These are phyloP conservation scores for Anarrhichthys ocellatus DNA, from an alignment of 2,113 vertebrate species.

Conservation along the genomic window DNA sequence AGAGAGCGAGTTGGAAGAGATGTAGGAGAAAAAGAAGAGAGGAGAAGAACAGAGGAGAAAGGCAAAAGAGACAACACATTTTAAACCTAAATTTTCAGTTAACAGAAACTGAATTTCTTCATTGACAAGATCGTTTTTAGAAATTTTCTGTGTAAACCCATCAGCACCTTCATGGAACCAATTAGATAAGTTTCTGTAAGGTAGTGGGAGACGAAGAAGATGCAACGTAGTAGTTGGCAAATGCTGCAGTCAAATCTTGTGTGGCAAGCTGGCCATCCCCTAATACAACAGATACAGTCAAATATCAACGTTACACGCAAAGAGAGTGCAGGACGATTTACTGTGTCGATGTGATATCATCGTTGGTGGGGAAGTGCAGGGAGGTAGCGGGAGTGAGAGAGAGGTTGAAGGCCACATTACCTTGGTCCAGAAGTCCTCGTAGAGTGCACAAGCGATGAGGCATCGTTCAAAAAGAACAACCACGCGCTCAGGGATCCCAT, in stretches of 20 bases:
- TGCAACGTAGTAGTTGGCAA: slow-evolving; percentile 99
- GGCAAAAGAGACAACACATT: slow-evolving; percentile 72
- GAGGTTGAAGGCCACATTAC: slow-evolving; percentile 82
- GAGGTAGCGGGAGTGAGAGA: slow-evolving; percentile 65
- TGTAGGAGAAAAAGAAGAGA: slow-evolving; percentile 61
- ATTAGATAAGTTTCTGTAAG: slow-evolving; percentile 99
- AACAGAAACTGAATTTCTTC: slow-evolving; percentile 86
- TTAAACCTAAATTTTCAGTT: slow-evolving; percentile 80
- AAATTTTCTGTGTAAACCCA: slow-evolving; percentile 99
- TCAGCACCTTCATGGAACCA: slow-evolving; percentile 99
- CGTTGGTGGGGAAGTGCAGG: slow-evolving; percentile 85
- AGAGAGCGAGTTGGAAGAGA: slow-evolving; percentile 71
- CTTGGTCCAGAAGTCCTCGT: slow-evolving; percentile 99
- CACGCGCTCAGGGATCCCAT: slow-evolving; percentile 95
- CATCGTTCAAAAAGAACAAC: slow-evolving; percentile 99
- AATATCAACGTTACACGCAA: slow-evolving; percentile 99
- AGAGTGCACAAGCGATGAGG: slow-evolving; percentile 98
- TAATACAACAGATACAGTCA: slow-evolving; percentile 99
- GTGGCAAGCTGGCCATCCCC: slow-evolving; percentile 99
- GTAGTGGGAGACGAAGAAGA: slow-evolving; percentile 98
- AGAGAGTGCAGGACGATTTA: slow-evolving; percentile 95
- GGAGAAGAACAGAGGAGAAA: slow-evolving; percentile 55
- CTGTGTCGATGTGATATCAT: slow-evolving; percentile 94
- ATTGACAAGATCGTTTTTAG: slow-evolving; percentile 96
- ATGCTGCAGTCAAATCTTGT: slow-evolving; percentile 99